Base-by-base conservation (phyloP, 2,888 invertebrate species). In the Peribatodes rhomboidaria region DNA sequence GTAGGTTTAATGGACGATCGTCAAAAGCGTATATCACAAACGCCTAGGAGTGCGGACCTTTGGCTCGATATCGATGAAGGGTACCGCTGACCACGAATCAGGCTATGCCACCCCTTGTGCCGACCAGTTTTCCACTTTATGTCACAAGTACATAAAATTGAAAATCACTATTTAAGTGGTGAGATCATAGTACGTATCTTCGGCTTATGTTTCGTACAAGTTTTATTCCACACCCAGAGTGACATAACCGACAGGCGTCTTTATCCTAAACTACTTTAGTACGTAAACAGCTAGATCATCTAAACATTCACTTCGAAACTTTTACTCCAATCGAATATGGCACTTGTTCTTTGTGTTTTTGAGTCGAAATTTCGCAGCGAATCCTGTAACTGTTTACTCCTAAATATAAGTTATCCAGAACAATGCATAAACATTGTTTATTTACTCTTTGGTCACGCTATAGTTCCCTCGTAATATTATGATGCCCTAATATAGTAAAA, bases 371-470 rank as follows among this genome's bases (percentile, higher is more conserved):
- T 67, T 52, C 61, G 61, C 62, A 61, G 65, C 41, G 49, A 44
- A 27, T 47, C 44, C 65, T 61, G 74, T 74, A 71, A 76, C 76
- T 76, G 75, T 82, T 84, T 79, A 85, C 78, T 79, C 83, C 84
- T 88, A 88, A 82, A 86, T 85, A 92, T 93, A 93, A 93, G 93
- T 92, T 92, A 93, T 93, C 92, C 93, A 93, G 93, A 93, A 93
- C 92, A 91, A 80, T 92, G 91, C 81, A 80, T 66, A 47, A 61
- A 65, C 65, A 65, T 65, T 65, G 65, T 65, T 57, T 55, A 44
- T 41, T 54, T 11, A 52, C 22, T 56, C 46, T 56, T 65, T 65
- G 65, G 56, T 65, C 65, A 61, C 59, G 49, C 65, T 65, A 65
- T 52, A 59, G 44, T 62, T 59, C 18, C 54, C 49, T 55, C 46